These are phyloP conservation scores for Tympanuchus pallidicinctus DNA, from an alignment of 2,113 vertebrate genomes.

Conservation along the genomic window DNA sequence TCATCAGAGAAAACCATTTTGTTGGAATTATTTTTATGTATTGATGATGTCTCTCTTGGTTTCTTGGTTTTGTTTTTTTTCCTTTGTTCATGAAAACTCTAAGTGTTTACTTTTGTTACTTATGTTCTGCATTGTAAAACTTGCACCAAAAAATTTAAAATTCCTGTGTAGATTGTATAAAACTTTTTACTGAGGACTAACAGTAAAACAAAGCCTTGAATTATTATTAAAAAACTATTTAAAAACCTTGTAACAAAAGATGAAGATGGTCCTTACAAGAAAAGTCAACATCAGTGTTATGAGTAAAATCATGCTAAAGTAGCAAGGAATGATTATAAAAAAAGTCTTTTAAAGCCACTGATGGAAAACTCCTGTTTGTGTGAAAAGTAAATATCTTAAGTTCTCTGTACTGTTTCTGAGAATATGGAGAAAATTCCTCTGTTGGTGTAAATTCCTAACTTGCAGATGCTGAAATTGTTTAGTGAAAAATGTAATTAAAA, in stretches of 20 bases:
- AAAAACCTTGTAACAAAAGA: slow-evolving; percentile 39
- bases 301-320: slow-evolving; percentile 48
- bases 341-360: slow-evolving; percentile 17
- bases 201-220: not conserved
- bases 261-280: not conserved
- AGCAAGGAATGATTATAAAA: slow-evolving; percentile 38
- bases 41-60: not conserved
- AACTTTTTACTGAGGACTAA: not conserved
- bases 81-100: not conserved
- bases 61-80: not conserved
- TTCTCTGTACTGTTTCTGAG: not conserved
- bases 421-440: not conserved
- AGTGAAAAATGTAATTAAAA: not conserved
- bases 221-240: not conserved
- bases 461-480: not conserved
- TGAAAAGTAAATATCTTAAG: slow-evolving; percentile 15
- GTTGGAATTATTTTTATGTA: not conserved
- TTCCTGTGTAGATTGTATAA: not conserved
- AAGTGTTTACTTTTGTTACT: not conserved
- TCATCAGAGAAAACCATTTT: not conserved
- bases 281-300: not conserved
- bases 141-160: not conserved
- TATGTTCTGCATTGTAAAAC: not conserved
- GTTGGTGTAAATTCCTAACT: not conserved
- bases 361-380: not conserved